Base-by-base conservation (phyloP, 2,888 invertebrate genomes). In the Xylophagus ater region DNA sequence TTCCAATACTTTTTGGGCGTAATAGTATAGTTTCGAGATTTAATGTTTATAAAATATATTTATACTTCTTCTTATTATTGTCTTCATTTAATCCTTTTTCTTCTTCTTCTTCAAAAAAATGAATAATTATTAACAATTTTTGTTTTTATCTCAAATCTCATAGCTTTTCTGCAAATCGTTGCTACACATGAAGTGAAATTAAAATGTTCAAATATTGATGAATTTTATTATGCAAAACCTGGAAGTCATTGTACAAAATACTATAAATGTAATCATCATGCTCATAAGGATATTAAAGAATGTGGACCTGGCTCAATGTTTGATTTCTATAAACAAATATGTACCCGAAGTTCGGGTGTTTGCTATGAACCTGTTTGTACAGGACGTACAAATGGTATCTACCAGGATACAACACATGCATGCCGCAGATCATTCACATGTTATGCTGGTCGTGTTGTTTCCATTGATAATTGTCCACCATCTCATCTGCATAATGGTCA, bases 331-430 rank as follows among this genome's bases (percentile, higher is more conserved):
- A 62, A 64, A 8, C 71, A 73, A 52, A 69, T 68, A 17, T 71
- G 72, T 53, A 67, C 67, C 14, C 65, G 68, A 44, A 68, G 68
- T 30, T 67, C 71, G 50, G 54, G 72, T 34, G 66, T 69, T 17
- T 75, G 75, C 58, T 73, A 71, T 57, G 74, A 75, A 49, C 71
- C 73, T 10, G 63, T 73, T 26, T 76, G 75, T 53, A 66, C 69
- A 6, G 73, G 73, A 2, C 60, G 72, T 26, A 64, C 69, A 2
- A 71, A 74, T 55, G 75, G 74, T 1, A 56, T 64, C 28, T 72
- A 73, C 53, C 68, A 71, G 17, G 74, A 76, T 53, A 64, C 71
- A 4, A 72, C 71, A 2, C 72, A 74, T 50, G 67, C 68, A 37
- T 75, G 74, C 49, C 67, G 68, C 0, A 67, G 74, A 10, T 61